phyloP scores from a whole-genome alignment of 2,113 vertebrate genomes.

The Zosterops hypoxanthus region DNA sequence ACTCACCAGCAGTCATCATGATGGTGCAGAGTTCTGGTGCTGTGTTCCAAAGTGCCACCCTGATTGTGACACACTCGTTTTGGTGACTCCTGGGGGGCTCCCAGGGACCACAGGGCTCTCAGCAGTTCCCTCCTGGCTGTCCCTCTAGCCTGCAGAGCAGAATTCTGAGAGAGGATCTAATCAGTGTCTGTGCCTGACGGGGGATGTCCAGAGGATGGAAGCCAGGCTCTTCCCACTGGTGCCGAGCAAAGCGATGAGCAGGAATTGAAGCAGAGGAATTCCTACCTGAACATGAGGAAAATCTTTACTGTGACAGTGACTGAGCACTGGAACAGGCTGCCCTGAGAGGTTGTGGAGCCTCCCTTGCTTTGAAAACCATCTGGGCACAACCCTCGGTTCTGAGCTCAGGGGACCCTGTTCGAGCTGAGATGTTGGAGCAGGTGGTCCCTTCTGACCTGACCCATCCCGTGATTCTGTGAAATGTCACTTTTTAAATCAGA shows the following conservation, averaged over 20 bases:
- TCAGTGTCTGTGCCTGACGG: background rate
- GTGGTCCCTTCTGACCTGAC: background rate
- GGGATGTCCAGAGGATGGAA: background rate
- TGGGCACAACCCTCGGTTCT: background rate
- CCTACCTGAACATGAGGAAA: background rate
- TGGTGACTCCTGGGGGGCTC: background rate
- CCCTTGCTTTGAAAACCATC: background rate
- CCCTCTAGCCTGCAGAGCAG: background rate
- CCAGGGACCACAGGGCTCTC: background rate
- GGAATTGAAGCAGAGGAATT: background rate
- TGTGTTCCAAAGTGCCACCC: background rate
- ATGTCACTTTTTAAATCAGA: background rate
- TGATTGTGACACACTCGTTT: constrained; percentile 2
- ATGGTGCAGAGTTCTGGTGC: background rate
- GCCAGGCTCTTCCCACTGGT: background rate
- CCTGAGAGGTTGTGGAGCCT: background rate
- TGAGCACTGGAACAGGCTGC: background rate
- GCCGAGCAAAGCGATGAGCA: background rate
- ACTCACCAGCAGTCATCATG: constrained; percentile 61
- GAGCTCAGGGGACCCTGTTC: background rate
- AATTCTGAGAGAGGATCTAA: background rate
- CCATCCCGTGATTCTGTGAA: background rate
- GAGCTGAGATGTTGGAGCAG: background rate
- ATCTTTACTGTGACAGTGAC: background rate
- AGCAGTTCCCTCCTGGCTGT: background rate